Conservation (phyloP, 2,888 invertebrate species). For the Hemicrepidius hirtus region DNA sequence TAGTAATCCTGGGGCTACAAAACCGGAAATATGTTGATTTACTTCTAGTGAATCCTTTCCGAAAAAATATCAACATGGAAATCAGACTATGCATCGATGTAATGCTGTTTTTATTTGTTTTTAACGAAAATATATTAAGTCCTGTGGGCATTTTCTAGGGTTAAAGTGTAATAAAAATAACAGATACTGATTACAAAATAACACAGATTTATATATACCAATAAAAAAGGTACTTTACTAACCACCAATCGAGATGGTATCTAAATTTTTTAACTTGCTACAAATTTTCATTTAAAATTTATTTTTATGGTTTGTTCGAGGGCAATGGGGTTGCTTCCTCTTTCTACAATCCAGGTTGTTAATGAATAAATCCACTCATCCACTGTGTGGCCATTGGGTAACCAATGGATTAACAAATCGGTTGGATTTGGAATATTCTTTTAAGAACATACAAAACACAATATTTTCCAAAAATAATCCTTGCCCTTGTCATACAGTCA, state of each 20-base stretch:
- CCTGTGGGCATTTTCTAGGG: conserved; percentile 4
- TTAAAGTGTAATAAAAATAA: conserved; percentile 28
- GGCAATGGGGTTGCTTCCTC: no score
- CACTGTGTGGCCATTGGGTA: no score
- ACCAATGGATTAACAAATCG: no score
- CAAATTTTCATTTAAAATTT: no score
- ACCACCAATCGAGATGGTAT: not conserved
- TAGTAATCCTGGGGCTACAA: conserved; percentile 59
- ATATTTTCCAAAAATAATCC: no score
- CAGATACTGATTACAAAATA: conserved; percentile 24
- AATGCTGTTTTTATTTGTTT: conserved; percentile 16
- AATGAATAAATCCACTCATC: no score
- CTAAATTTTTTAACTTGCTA: no score
- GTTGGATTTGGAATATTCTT: no score
- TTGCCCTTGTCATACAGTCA: no score
- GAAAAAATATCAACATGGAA: conserved; percentile 35
- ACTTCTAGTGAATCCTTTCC: conserved; percentile 35
- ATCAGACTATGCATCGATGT: conserved; percentile 30
- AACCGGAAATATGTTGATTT: conserved; percentile 55
- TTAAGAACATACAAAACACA: no score
- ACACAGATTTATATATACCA: conserved; percentile 14
- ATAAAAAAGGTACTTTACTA: not conserved
- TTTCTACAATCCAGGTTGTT: no score
- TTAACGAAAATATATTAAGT: conserved; percentile 33
- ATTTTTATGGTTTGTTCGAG: no score